A percentile compares a stretch with the other conserved stretches of the same genome.
These are phyloP conservation scores for Planococcus citri DNA, from an alignment of 1,140 invertebrate genomes.

Conservation along the genomic window DNA sequence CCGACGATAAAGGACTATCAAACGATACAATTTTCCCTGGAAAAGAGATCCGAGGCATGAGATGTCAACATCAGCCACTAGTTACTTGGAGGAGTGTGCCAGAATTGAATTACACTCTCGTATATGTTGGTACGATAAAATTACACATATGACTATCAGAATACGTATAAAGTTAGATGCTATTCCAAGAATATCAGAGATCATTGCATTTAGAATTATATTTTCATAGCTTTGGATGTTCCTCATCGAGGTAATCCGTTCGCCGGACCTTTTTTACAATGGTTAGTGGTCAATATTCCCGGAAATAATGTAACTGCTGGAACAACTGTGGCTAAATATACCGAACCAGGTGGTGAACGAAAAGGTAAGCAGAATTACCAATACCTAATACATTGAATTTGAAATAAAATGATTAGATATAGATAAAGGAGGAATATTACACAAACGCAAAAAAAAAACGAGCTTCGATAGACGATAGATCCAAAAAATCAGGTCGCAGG, in stretches of 20 bases:
- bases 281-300: conserved; percentile 18
- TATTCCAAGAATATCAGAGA: no score
- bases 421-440: no score
- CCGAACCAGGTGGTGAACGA: neutral
- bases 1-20: neutral
- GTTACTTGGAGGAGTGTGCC: neutral
- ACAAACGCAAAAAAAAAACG: no score
- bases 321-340: neutral
- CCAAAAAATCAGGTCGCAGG: no score
- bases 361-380: no score
- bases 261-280: neutral
- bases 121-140: neutral
- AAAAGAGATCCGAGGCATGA: neutral
- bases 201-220: no score
- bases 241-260: neutral
- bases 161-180: no score
- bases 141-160: no score
- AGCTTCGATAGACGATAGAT: no score
- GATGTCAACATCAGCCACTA: neutral
- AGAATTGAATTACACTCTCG: neutral
- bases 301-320: neutral
- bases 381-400: no score
- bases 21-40: neutral
- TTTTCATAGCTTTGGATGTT: neutral
- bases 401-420: no score